These are phyloP conservation scores for Lasioglossum oenotherae DNA, from an alignment of 2,888 invertebrate species.

Conservation along the genomic window DNA sequence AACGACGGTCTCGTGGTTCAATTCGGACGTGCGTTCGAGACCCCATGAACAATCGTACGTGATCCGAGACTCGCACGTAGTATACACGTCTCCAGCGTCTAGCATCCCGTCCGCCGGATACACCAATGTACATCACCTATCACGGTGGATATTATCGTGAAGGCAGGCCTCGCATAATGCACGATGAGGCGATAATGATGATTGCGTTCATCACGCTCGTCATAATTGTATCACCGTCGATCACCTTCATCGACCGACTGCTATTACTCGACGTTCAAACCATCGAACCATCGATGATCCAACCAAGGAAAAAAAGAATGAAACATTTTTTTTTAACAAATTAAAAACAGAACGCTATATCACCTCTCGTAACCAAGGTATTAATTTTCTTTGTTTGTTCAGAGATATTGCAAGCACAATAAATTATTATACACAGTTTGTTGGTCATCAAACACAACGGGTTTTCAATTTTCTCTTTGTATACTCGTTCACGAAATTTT, in stretches of 20 bases:
- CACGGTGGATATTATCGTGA: slow-evolving; percentile 58
- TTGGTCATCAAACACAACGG: background rate
- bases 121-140: slow-evolving; percentile 60
- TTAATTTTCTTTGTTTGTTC: background rate
- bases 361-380: background rate
- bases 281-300: background rate
- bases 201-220: slow-evolving; percentile 72
- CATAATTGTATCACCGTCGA: slow-evolving; percentile 64
- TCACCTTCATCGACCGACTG: slow-evolving; percentile 44
- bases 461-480: background rate
- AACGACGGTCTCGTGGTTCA: slow-evolving; percentile 17
- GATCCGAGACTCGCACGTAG: slow-evolving; percentile 18
- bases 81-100: background rate
- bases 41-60: slow-evolving; percentile 19
- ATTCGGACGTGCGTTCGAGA: slow-evolving; percentile 22
- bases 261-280: slow-evolving; percentile 34
- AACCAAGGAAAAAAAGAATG: background rate
- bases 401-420: background rate
- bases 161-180: slow-evolving; percentile 64
- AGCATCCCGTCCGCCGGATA: slow-evolving; percentile 44
- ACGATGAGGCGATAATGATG: slow-evolving; percentile 72
- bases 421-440: background rate
- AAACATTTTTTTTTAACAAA: background rate
- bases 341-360: background rate
- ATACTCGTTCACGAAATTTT: background rate